Base-by-base conservation (phyloP, 2,888 invertebrate genomes). In the Phymatocera aterrima region DNA sequence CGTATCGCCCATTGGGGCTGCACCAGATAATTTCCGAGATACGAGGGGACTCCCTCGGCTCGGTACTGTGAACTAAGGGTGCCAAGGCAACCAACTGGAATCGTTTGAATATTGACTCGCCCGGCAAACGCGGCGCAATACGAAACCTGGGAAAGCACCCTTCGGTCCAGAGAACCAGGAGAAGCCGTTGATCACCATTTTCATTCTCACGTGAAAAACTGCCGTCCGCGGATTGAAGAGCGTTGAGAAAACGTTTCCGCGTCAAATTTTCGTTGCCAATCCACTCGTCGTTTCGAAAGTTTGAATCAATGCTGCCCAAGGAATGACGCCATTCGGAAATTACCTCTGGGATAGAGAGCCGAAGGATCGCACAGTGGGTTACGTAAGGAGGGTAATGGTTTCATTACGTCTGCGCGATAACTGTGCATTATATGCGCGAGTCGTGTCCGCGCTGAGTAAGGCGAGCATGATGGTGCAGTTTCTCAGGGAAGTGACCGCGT, bases 1-100 rank as follows among this genome's bases (percentile, higher is more conserved):
- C 83, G 85, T 84, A 84, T 80, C 80, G 80, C 80, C 85, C 82
- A 84, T 85, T 84, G 84, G 81, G 78, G 78, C 79, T 79, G 81
- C 57, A 57, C 57, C 81, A 82, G 82, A 83, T 82, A 81, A 77
- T 83, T 82, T 81, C 78, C 78, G 78, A 79, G 81, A 83, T 83
- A 81, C 77, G 78, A 28, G 40, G 68, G 46, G 68, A 21, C 72
- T n/a, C 34, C 80, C 65, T 64, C 79, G 81, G 61, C 34, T n/a
- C n/a, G n/a, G n/a, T 65, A 3, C 65, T 40, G 28, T 6, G 37
- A 24, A 46, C 46, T 46, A 15, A 28, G 68, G 68, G 46, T 43
- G 46, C 78, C 80, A 78, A 72, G 80, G 79, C 81, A 83, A 83
- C 82, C 82, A 81, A 83, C 82, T 81, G 79, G 80, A 81, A 81